These are phyloP conservation scores for Zoanthus solanderi DNA, from an alignment of 92 coral and sea anemone genomes.

Conservation along the genomic window DNA sequence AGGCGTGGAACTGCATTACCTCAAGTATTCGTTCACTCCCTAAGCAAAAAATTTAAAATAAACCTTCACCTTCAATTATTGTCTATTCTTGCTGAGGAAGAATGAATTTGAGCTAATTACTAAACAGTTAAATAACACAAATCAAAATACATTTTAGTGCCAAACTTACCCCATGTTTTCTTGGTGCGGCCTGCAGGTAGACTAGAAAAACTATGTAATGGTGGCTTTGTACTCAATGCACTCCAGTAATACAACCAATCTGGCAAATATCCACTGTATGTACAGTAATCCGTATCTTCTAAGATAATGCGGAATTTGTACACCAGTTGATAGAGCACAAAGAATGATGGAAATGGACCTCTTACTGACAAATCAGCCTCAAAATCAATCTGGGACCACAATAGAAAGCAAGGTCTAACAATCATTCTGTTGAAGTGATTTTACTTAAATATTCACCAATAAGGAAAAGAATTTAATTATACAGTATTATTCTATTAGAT, in stretches of 20 bases:
- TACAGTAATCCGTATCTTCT: constrained; percentile 72
- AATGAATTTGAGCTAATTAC: no score
- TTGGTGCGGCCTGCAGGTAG: constrained; percentile 82
- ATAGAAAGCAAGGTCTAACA: no score
- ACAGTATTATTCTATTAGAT: no score
- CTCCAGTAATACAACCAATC: constrained; percentile 90
- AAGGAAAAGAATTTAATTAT: no score
- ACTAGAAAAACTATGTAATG: constrained; percentile 70
- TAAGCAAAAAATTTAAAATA: no score
- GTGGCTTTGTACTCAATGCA: constrained; percentile 75
- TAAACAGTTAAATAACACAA: no score
- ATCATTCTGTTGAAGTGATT: no score
- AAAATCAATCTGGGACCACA: constrained; percentile 58
- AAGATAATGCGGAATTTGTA: constrained; percentile 80
- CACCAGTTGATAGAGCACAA: constrained; percentile 68
- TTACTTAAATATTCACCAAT: no score
- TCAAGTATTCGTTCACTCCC: no score
- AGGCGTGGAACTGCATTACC: no score
- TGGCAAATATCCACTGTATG: constrained; percentile 75
- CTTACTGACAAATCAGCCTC: constrained; percentile 65
- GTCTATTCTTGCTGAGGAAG: no score
- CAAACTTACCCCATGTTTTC: constrained; percentile 85
- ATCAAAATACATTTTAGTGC: neutral
- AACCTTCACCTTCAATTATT: no score
- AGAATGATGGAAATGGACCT: constrained; percentile 73